Percentiles rank a stretch among this genome's conserved stretches.
Evolutionary conservation across 2,797 vertebrate genomes (phyloP).

Genomic region (Scyliorhinus canicula): DNA sequence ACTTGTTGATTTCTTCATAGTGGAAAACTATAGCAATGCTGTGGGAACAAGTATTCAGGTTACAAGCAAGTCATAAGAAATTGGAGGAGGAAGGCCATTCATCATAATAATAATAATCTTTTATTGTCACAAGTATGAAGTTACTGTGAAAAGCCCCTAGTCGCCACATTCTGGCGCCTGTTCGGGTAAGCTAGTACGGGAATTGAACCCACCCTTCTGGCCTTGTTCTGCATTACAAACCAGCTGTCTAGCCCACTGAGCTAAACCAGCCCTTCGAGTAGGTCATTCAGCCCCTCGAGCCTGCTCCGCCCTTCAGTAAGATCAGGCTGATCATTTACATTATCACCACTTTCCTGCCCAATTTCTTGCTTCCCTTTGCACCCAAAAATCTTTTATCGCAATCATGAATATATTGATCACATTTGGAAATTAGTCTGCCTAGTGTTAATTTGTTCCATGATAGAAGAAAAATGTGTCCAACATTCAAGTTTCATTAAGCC

Average conservation of each 20-base stretch:
- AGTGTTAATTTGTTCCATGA: background rate
- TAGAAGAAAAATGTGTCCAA: background rate
- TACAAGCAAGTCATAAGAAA: background rate
- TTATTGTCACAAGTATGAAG: too few species aligned
- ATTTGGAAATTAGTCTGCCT: background rate
- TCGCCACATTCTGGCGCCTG: too few species aligned
- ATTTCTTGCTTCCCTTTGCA: background rate
- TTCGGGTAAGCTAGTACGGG: too few species aligned
- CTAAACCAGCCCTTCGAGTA: background rate
- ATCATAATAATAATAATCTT: too few species aligned
- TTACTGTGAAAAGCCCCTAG: too few species aligned
- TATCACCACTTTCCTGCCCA: background rate
- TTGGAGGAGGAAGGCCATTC: too few species aligned
- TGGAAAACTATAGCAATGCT: background rate
- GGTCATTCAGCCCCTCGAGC: background rate
- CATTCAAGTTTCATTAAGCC: background rate
- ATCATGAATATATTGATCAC: background rate
- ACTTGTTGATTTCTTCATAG: background rate
- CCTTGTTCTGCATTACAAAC: too few species aligned
- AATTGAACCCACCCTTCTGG: too few species aligned
- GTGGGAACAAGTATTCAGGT: background rate
- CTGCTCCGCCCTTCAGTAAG: background rate
- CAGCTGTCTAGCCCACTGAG: too few species aligned
- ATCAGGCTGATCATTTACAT: too few species aligned
- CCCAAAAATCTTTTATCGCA: background rate